Evolutionary conservation across 2,113 vertebrate genomes (phyloP).

Genomic region (Rattus norvegicus): DNA sequence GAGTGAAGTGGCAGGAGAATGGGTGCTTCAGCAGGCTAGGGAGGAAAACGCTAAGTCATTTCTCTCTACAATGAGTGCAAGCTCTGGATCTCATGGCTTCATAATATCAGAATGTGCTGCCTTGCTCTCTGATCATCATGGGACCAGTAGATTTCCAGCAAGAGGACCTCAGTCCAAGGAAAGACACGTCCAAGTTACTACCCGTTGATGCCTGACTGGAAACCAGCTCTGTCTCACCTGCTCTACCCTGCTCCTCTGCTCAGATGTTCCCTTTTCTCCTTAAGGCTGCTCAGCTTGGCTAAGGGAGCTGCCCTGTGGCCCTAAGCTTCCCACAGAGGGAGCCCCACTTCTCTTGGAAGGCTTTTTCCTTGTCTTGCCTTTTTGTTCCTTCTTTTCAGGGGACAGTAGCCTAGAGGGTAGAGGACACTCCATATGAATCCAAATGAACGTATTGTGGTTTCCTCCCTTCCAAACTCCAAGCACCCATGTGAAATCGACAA

Average conservation of each 20-base stretch:
- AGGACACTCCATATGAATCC: background rate
- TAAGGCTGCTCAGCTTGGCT: background rate
- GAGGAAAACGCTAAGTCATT: background rate
- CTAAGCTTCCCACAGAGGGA: background rate
- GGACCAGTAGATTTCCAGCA: background rate
- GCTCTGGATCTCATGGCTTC: background rate
- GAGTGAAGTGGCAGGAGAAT: background rate
- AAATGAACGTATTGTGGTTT: background rate
- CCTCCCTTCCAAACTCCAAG: background rate
- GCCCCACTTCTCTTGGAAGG: background rate
- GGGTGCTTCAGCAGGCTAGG: background rate
- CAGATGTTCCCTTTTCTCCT: background rate
- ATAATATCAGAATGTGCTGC: background rate
- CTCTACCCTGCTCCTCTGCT: background rate
- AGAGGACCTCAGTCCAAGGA: background rate
- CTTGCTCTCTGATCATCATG: background rate
- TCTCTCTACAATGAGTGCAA: background rate
- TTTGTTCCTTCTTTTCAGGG: no score
- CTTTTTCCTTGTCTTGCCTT: background rate
- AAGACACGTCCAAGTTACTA: background rate
- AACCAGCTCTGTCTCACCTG: background rate
- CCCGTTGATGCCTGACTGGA: no score
- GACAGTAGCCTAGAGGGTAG: no score
- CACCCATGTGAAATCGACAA: no score
- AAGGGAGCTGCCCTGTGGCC: no score